Evolutionary conservation across 2,113 vertebrate species (phyloP).

Genomic region (Engystomops pustulosus): DNA sequence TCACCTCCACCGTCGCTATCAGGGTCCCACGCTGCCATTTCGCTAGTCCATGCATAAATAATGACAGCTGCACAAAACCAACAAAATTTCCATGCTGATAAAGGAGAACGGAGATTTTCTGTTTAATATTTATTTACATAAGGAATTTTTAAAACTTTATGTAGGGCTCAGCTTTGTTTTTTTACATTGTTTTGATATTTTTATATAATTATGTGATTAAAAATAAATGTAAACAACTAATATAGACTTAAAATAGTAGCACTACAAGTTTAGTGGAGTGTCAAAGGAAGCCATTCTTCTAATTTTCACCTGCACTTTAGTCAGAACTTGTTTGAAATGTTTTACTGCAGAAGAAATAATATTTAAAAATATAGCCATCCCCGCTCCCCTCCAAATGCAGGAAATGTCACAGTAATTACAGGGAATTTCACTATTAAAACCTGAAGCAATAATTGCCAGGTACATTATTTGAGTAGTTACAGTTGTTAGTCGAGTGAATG

Average conservation of each 20-base stretch:
- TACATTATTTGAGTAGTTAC: conserved; percentile 42
- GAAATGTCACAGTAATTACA: conserved; percentile 43
- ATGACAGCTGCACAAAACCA: no score
- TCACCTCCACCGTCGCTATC: no score
- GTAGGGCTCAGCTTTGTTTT: no score
- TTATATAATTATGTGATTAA: no score
- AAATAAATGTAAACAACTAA: no score
- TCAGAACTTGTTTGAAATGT: conserved; percentile 38
- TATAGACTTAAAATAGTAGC: neutral
- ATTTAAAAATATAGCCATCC: conserved; percentile 41
- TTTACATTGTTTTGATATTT: no score
- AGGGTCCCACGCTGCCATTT: no score
- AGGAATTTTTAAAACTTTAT: no score
- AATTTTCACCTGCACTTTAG: neutral
- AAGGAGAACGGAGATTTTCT: no score
- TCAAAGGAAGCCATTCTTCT: neutral
- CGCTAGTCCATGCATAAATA: no score
- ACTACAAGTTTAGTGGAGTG: neutral
- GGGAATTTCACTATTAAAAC: conserved; percentile 48
- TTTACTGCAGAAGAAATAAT: conserved; percentile 48
- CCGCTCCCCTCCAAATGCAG: neutral
- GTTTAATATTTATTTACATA: no score
- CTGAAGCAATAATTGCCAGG: conserved; percentile 48
- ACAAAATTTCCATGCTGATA: no score
- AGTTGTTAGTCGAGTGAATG: conserved; percentile 31